A percentile compares a stretch with the other conserved stretches of the same genome.
phyloP scores from a whole-genome alignment of 2,888 invertebrate species.

The Sturmia bella region DNA sequence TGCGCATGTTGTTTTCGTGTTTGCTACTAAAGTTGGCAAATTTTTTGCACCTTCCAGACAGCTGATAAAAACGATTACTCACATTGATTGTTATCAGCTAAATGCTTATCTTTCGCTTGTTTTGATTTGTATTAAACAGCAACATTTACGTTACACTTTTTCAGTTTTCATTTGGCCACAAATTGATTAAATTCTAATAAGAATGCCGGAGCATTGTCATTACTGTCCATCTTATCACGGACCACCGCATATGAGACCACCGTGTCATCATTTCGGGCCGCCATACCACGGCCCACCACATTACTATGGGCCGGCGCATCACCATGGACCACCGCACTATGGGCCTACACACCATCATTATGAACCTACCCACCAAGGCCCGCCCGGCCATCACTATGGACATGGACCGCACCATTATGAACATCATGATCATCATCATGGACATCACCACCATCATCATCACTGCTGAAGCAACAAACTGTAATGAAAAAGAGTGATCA shows the following conservation, averaged over 20 bases:
- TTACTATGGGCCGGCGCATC: slow-evolving; percentile 65
- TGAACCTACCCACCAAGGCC: slow-evolving; percentile 44
- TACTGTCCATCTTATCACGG: slow-evolving; percentile 49
- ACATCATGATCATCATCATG: slow-evolving; percentile 45
- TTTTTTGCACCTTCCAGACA: too few species aligned
- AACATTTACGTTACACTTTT: not conserved
- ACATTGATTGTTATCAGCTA: too few species aligned
- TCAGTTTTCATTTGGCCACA: slow-evolving; percentile 32
- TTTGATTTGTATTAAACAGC: not conserved
- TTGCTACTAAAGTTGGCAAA: too few species aligned
- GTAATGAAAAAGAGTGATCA: not conserved
- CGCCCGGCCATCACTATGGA: slow-evolving; percentile 64
- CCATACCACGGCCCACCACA: slow-evolving; percentile 66
- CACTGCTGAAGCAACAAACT: slow-evolving; percentile 1
- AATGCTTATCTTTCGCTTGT: not conserved
- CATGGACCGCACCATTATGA: slow-evolving; percentile 61
- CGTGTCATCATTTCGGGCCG: slow-evolving; percentile 51
- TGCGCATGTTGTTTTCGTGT: too few species aligned
- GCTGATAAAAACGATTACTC: too few species aligned
- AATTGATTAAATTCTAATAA: not conserved
- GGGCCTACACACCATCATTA: slow-evolving; percentile 34
- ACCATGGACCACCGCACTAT: slow-evolving; percentile 57
- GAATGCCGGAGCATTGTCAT: slow-evolving; percentile 43
- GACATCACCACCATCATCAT: slow-evolving; percentile 44
- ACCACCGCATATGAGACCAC: slow-evolving; percentile 43